Base-by-base conservation (phyloP, 2,888 invertebrate species). In the Clostera curtula region DNA sequence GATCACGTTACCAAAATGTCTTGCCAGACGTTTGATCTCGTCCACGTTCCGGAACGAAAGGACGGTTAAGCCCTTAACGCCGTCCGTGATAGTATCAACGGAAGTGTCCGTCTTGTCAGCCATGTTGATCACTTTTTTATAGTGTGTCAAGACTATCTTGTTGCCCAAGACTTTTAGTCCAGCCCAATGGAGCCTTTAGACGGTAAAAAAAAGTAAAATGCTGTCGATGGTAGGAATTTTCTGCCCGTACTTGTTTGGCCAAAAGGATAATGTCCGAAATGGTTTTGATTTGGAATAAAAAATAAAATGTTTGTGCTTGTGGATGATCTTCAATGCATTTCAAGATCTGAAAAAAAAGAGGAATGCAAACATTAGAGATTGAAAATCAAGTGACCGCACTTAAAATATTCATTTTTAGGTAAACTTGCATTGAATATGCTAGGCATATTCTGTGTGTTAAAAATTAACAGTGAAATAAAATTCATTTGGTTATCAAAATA, bases 251-350 rank as follows among this genome's bases (percentile, higher is more conserved):
- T 46, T 36, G 12, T 25, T 18, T 21, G 22, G 26, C 11, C 20
- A 12, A 22, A 23, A 10, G 3, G 3, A 10, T 10, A 10, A 5
- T n/a, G n/a, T 10, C 42, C 49, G 16, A 43, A 46, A 34, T 20
- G 11, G 25, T 34, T 30, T 35, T 38, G 19, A 36, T 55, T 55
- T 54, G 29, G 49, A 41, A 29, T 43, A 50, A 53, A 60, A 61
- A 61, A 59, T 56, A 59, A 63, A 54, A 50, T 52, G 53, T 56
- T 52, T 41, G 35, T 31, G 33, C 42, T 56, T 48, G 61, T 57
- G 38, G 9, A 30, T 28, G 58, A 64, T 56, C 69, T 64, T 75
- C 66, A 76, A 74, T 75, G 77, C 82, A 80, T 80, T 56, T 76
- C 80, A 82, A 79, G 79, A 82, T 72, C 82, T 83, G 82, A 19